Percentiles rank a stretch among this genome's conserved stretches.
Evolutionary conservation across 1,140 invertebrate species (phyloP).

Genomic region (Hestina assimilis): DNA sequence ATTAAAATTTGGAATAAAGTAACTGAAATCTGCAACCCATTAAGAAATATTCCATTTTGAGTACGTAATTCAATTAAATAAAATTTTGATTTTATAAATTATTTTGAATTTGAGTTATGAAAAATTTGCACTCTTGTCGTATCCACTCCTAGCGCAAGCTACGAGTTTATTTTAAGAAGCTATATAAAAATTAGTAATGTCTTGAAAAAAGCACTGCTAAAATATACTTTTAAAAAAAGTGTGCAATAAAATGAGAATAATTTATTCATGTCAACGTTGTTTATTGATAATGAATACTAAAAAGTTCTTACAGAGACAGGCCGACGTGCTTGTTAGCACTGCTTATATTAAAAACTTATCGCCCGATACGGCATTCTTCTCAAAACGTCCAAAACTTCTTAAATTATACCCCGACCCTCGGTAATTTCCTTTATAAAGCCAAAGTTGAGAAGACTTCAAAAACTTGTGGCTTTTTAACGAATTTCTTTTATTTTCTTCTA

Average conservation of each 20-base stretch:
- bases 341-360: conserved; percentile 49
- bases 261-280: conserved; percentile 6
- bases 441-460: conserved; percentile 50
- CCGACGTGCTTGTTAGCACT: conserved; percentile 25
- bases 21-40: too few species aligned
- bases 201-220: too few species aligned
- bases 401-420: conserved; percentile 51
- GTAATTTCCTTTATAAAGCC: conserved; percentile 61
- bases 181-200: too few species aligned
- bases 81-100: too few species aligned
- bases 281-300: conserved; percentile 1
- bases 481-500: conserved; percentile 43
- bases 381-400: conserved; percentile 41
- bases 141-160: too few species aligned
- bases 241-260: background rate
- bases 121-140: too few species aligned
- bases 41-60: too few species aligned
- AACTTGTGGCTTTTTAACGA: conserved; percentile 41
- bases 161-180: too few species aligned
- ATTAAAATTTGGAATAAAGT: too few species aligned
- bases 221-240: too few species aligned
- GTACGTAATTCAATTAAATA: too few species aligned
- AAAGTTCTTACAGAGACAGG: conserved; percentile 8
- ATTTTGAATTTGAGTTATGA: too few species aligned
- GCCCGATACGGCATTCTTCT: conserved; percentile 26